These are phyloP conservation scores for Lucilia cuprina DNA, from an alignment of 1,140 invertebrate genomes.

Conservation along the genomic window DNA sequence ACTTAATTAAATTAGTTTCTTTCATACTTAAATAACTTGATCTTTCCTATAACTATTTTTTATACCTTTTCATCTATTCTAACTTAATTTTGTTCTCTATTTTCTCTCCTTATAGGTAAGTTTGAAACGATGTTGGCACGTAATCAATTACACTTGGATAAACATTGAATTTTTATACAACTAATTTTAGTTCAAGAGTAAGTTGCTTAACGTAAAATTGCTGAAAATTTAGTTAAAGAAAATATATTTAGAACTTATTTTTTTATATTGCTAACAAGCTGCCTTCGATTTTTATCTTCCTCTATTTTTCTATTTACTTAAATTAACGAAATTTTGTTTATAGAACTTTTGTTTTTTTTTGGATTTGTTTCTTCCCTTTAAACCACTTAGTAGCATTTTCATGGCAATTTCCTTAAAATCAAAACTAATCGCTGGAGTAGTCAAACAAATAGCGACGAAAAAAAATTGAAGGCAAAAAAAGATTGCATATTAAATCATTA, in stretches of 20 bases:
- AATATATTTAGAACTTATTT: background rate
- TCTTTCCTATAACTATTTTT: background rate
- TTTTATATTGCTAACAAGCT: background rate
- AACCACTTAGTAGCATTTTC: background rate
- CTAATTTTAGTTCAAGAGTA: background rate
- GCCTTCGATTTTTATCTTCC: background rate
- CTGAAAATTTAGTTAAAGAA: background rate
- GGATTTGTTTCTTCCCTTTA: background rate
- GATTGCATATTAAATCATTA: background rate
- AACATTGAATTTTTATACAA: conserved; percentile 12
- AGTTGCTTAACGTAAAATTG: background rate
- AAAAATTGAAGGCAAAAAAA: background rate
- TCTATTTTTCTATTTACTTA: background rate
- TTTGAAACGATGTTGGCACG: conserved; percentile 10
- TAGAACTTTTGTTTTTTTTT: background rate
- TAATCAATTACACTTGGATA: conserved; percentile 34
- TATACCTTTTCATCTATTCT: background rate
- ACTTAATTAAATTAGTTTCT: conserved; percentile 15
- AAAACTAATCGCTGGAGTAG: background rate
- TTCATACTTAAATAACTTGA: background rate
- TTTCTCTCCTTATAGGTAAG: conserved; percentile 19
- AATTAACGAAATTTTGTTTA: background rate
- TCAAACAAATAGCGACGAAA: background rate
- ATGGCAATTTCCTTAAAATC: conserved; percentile 27
- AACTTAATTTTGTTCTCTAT: conserved; percentile 3